Evolutionary conservation across 2,888 invertebrate species (phyloP), one percentile per base, ranked within the genome.

Genomic region (Lamproptera curius): DNA sequence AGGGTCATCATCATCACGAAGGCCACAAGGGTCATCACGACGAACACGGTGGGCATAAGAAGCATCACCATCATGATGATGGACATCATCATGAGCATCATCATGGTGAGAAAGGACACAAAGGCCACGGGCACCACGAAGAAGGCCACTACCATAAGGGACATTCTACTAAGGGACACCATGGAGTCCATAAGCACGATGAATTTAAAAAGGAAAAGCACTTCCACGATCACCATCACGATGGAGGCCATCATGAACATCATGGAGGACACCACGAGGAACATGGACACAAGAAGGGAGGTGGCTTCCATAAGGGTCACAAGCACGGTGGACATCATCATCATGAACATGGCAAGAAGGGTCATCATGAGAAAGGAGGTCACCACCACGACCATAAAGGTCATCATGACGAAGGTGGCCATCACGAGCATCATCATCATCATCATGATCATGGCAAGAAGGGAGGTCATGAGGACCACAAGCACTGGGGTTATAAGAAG

Each of bases 161-260:
- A 0, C 95, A 95, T 77, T 93, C 92, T 60, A 95, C 95, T 56
- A 94, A 95, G 72, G 95, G 95, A 48, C 94, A 94, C 61, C 95
- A 95, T 67, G 93, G 95, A 59, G 91, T 95, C 2, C 94, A 95
- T 78, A 95, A 95, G 70, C 84, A 93, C 57, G 94, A 95, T 74
- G 95, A 95, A 78, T 94, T 91, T 79, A 94, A 95, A 73, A 95
- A 95, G 70, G 93, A 95, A 63, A 95, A 95, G 67, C 94, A 95
- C 69, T 95, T 94, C 91, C 95, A 92, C 72, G 95, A 95, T 62
- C 92, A 95, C 66, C 92, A 94, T 64, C 94, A 95, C 63, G 94
- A 93, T 53, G 91, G 91, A 46, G 95, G 94, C 0, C 93, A 93
- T 59, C 93, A 95, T 70, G 93, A 93, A 68, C 93, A 93, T 61